These are phyloP conservation scores for Toxonevra muliebris DNA, from an alignment of 2,888 invertebrate genomes.

Conservation along the genomic window DNA sequence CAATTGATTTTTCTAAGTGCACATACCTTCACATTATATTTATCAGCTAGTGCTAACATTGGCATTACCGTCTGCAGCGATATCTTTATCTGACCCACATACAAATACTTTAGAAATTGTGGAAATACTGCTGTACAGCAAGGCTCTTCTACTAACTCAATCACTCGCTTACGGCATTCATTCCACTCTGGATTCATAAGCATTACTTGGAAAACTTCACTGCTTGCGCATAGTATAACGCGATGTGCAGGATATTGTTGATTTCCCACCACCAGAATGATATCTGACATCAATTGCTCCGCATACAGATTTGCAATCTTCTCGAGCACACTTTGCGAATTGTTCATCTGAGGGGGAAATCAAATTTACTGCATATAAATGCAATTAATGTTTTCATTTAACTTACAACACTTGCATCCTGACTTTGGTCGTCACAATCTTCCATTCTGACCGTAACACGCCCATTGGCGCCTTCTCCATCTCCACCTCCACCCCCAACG, in stretches of 20 bases:
- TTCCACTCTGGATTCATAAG: conserved; percentile 93
- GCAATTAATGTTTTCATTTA: background rate
- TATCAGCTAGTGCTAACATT: conserved; percentile 89
- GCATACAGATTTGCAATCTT: conserved; percentile 86
- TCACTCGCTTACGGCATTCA: conserved; percentile 85
- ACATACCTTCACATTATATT: conserved; percentile 88
- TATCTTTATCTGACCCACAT: conserved; percentile 89
- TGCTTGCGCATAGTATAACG: conserved; percentile 90
- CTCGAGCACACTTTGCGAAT: conserved; percentile 81
- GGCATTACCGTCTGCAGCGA: conserved; percentile 86
- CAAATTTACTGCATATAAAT: background rate
- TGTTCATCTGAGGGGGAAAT: conserved; percentile 70
- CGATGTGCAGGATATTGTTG: conserved; percentile 87
- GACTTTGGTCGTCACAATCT: conserved; percentile 42
- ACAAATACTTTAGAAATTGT: conserved; percentile 85
- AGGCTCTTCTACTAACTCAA: conserved; percentile 86
- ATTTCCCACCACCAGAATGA: conserved; percentile 83
- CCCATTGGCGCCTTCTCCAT: conserved; percentile 1
- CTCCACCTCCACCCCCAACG: conserved; percentile 16
- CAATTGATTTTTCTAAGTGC: background rate
- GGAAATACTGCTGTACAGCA: conserved; percentile 87
- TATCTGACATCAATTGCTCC: conserved; percentile 89
- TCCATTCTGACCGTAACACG: conserved; percentile 34
- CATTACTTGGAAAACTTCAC: conserved; percentile 98
- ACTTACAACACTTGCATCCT: conserved; percentile 47